Evolutionary conservation across 1,140 invertebrate genomes (phyloP).

Genomic region (Drepana arcuata): DNA sequence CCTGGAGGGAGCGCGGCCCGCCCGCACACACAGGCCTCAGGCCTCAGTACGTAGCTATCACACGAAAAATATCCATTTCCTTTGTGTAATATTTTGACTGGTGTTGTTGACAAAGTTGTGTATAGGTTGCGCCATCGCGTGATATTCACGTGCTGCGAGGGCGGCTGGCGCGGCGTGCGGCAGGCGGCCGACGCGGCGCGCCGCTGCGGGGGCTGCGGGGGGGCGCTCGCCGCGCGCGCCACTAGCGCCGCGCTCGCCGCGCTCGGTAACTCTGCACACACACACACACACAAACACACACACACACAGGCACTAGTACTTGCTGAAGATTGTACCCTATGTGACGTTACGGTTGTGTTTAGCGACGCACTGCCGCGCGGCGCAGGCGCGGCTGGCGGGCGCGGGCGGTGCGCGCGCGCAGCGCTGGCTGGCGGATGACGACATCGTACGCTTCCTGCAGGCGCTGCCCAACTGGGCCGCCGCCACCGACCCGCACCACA

Average conservation of each 20-base stretch:
- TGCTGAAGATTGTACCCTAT: too few species aligned
- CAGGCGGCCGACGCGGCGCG: constrained; percentile 17
- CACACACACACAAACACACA: too few species aligned
- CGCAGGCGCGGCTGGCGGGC: constrained; percentile 2
- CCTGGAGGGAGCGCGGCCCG: constrained; percentile 40
- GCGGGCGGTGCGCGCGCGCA: constrained; percentile 80
- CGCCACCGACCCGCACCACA: constrained; percentile 37
- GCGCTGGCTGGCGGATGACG: constrained; percentile 94
- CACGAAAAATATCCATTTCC: neutral
- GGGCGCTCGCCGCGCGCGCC: constrained; percentile 17
- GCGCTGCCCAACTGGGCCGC: constrained; percentile 58
- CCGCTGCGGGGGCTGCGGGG: constrained; percentile 32
- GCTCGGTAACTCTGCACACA: neutral
- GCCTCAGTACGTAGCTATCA: constrained; percentile 1
- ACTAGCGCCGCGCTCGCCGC: constrained; percentile 5
- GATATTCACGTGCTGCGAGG: constrained; percentile 28
- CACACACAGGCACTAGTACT: too few species aligned
- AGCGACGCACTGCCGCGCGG: neutral
- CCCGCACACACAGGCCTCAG: constrained; percentile 10
- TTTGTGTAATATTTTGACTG: too few species aligned
- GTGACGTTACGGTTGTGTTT: too few species aligned
- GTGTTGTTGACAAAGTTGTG: too few species aligned
- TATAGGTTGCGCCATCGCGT: constrained; percentile 20
- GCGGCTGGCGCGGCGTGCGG: constrained; percentile 19
- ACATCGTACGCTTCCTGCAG: constrained; percentile 92